These are phyloP conservation scores for Acleris literana DNA, from an alignment of 2,888 invertebrate genomes.

Conservation along the genomic window DNA sequence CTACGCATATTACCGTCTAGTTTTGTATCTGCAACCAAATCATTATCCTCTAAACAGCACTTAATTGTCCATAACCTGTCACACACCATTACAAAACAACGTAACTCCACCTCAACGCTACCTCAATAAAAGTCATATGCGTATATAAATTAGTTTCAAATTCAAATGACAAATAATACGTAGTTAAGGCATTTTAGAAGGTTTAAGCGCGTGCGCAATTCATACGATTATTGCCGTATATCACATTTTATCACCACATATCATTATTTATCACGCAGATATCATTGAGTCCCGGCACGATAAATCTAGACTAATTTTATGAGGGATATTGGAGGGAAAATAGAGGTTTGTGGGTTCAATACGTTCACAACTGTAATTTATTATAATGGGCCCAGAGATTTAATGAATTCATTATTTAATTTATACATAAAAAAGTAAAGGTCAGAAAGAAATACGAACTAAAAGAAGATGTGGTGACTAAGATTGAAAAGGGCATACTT, in stretches of 20 bases:
- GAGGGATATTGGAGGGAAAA: constrained; percentile 27
- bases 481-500: too few relatives aligned
- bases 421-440: too few relatives aligned
- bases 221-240: constrained; percentile 27
- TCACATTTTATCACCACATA: constrained; percentile 31
- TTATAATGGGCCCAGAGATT: not conserved
- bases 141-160: not conserved
- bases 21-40: not conserved
- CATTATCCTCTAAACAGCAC: constrained; percentile 3
- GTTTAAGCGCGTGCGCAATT: constrained; percentile 13
- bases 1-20: not conserved
- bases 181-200: not conserved
- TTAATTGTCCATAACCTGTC: constrained; percentile 3
- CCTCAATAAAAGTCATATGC: not conserved
- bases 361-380: not conserved
- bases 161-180: not conserved
- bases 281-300: constrained; percentile 27
- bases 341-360: constrained; percentile 4
- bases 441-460: too few relatives aligned
- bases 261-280: constrained; percentile 30
- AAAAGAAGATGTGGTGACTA: too few relatives aligned
- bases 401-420: too few relatives aligned
- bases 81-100: not conserved
- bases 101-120: not conserved
- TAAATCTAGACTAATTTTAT: constrained; percentile 33